Base-by-base conservation (phyloP, 2,888 invertebrate genomes). In the Epirrhoe alternata region DNA sequence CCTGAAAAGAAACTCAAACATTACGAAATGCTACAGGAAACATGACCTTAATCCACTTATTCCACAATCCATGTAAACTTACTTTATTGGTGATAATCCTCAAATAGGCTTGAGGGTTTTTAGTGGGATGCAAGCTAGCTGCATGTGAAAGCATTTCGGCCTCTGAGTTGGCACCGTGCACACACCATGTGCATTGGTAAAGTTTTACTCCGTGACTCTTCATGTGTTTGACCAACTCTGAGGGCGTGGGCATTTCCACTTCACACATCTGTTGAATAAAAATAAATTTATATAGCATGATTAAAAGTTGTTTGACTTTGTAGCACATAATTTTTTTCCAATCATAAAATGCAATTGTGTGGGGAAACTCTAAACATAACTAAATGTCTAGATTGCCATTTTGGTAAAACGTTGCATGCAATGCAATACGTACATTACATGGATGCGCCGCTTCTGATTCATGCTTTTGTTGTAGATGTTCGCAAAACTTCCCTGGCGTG, bases 161-260 rank as follows among this genome's bases (percentile, higher is more conserved):
- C 69, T 93, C 88, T n/a, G 77, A 83, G 68, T 88, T 87, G 0
- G 86, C 86, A 0, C 93, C 93, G 61, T 77, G 78, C 0, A 87
- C 79, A 66, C 94, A 94, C 84, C 89, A 90, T 0, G 88, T 82
- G 72, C 94, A 94, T 76, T 87, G 92, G 67, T 90, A 92, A 59
- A 90, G 69, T 67, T 82, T 88, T n/a, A 93, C 66, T 0, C 84
- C 86, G 70, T 94, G 94, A 0, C 31, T 52, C 69, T 84, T 86
- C 73, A 89, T 76, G 68, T 91, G 93, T 16, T 80, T 73, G 5
- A 88, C 64, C 47, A 94, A 72, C 12, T 89, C 89, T 0, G 73
- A 16, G 0, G 83, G 71, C 2, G 84, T 82, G 0, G 79, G 66
- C 6, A 73, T 64, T 12, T 71, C 69, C 1, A 68, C 45, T 0